A percentile compares a stretch with the other conserved stretches of the same genome.
Conservation (phyloP, 2,888 invertebrate species). For the Branchinecta sandiegonensis region DNA sequence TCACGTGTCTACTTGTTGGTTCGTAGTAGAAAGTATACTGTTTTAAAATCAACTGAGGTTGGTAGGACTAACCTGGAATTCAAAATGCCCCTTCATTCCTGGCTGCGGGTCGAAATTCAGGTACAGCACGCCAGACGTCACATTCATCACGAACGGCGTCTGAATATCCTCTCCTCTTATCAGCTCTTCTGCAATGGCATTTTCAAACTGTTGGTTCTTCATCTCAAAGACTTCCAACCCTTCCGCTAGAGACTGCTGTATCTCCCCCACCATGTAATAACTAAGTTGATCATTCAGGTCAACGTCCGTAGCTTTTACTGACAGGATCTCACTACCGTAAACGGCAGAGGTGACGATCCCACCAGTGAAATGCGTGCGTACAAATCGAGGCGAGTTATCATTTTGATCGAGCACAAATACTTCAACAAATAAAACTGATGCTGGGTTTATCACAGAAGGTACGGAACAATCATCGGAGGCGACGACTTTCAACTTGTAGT, state of each 20-base stretch:
- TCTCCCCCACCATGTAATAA: conserved; percentile 62
- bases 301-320: conserved; percentile 52
- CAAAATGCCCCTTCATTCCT: conserved; percentile 92
- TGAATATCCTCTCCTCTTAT: neutral
- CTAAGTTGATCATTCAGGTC: conserved; percentile 56
- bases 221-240: conserved; percentile 64
- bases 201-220: conserved; percentile 33
- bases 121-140: conserved; percentile 62
- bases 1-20: too few relatives aligned
- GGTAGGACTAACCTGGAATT: conserved; percentile 51
- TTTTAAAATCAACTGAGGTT: too few relatives aligned
- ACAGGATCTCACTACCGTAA: conserved; percentile 75
- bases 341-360: conserved; percentile 86
- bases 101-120: conserved; percentile 90
- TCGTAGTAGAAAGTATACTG: too few relatives aligned
- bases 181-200: conserved; percentile 16
- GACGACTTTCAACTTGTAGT: conserved; percentile 54
- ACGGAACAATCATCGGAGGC: conserved; percentile 68
- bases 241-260: conserved; percentile 67
- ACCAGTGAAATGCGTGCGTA: conserved; percentile 57
- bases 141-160: conserved; percentile 61
- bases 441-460: conserved; percentile 37
- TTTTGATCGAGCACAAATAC: conserved; percentile 68
- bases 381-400: conserved; percentile 75
- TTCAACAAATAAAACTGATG: conserved; percentile 47